Evolutionary conservation across 1,140 invertebrate genomes (phyloP).

Genomic region (Pseudomyrmex sp.): DNA sequence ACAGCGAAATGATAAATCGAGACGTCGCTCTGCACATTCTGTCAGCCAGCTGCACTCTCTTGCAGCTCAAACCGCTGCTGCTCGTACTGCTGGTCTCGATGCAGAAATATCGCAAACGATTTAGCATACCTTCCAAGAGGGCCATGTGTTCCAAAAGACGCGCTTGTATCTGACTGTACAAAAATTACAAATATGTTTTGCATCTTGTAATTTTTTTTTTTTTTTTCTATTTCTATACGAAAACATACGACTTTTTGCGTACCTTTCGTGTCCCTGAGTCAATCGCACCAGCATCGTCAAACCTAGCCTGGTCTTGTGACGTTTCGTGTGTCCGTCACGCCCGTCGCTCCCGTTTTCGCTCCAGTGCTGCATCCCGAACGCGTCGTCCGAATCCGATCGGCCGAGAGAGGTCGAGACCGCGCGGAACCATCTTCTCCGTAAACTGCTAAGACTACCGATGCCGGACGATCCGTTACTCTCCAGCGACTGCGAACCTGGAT

Average conservation of each 20-base stretch:
- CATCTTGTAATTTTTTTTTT: not conserved
- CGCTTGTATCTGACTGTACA: slow-evolving; percentile 84
- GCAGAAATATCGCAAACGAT: slow-evolving; percentile 88
- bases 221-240: not conserved
- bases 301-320: slow-evolving; percentile 85
- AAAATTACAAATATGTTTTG: slow-evolving; percentile 27
- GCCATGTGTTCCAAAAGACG: slow-evolving; percentile 93
- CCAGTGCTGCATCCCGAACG: slow-evolving; percentile 76
- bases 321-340: slow-evolving; percentile 66
- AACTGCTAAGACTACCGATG: slow-evolving; percentile 84
- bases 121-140: slow-evolving; percentile 91
- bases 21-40: slow-evolving; percentile 76
- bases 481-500: slow-evolving; percentile 81
- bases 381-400: slow-evolving; percentile 79
- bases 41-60: slow-evolving; percentile 69
- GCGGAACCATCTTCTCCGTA: slow-evolving; percentile 86
- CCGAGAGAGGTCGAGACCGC: slow-evolving; percentile 86
- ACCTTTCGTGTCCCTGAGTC: slow-evolving; percentile 79
- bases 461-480: slow-evolving; percentile 78
- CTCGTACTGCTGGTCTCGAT: slow-evolving; percentile 68
- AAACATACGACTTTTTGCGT: not conserved
- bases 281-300: slow-evolving; percentile 85
- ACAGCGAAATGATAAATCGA: slow-evolving; percentile 75
- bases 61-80: slow-evolving; percentile 66
- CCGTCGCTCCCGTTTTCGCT: slow-evolving; percentile 75